Base-by-base conservation (phyloP, 1,140 invertebrate species). In the Drosophila paulistorum region DNA sequence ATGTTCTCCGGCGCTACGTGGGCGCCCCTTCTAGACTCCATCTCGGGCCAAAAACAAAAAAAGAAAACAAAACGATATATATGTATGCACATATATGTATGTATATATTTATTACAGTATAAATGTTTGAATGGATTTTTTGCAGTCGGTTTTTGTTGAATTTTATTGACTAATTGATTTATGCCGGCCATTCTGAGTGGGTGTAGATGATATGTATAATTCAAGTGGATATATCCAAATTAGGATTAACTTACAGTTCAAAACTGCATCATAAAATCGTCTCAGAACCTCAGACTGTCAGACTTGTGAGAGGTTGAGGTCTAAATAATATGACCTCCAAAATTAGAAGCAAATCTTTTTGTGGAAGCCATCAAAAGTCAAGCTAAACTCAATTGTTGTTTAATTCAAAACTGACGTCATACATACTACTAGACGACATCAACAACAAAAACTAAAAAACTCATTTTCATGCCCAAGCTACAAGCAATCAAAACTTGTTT, bases 401-500 rank as follows among this genome's bases (percentile, higher is more conserved):
- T 80, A 82, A 86, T 81, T 86, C 71, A 59, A 39, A 41, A 59
- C 65, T 87, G 84, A 89, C 84, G 84, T 87, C 83, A 79, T 78
- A 78, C 60, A 69, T 60, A 75, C 60, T 71, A 75, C 64, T 71
- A 68, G 64, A 61, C 65, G 55, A 68, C 68, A 58, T 45, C 68
- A 71, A 70, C 51, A 63, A 66, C 59, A 66, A 42, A 58, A 17
- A 17, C 17, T 17, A 17, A 30, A 54, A 73, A 65, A 68, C 64
- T 71, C 62, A 79, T 79, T 76, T 79, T 76, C 55, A 70, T 76
- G 76, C 68, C 68, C 48, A 76, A 73, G 54, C 67, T 64, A 72
- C 30, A 70, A 78, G 74, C 80, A 89, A 89, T 84, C 76, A 89
- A 84, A 87, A 87, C 84, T 89, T 87, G 84, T 89, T 87, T 89